Evolutionary conservation across 2,797 vertebrate species (phyloP), one percentile per base, ranked within the genome.

Genomic region (Diglossa cyanea): DNA sequence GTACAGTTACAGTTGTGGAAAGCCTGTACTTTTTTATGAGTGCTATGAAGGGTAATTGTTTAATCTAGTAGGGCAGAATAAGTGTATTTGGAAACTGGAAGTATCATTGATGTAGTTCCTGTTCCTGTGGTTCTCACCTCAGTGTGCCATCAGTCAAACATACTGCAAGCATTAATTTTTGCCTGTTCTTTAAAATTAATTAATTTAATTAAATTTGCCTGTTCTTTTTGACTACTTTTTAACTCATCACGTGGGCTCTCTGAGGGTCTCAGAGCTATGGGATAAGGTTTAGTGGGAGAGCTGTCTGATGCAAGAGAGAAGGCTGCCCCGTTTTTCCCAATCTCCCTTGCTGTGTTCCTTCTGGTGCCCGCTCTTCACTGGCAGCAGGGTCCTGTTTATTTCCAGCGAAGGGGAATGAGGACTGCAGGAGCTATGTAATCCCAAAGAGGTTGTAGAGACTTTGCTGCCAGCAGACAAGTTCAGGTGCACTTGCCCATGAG

Each of bases 301-400:
- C 17, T 39, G 3, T 23, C 39, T 66, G 51, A 23, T 39, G 26
- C 24, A 54, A 60, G 11, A 50, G 40, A 31, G 9, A 53, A 37
- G 6, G 39, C 4, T 4, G 24, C 3, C 11, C 8, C 11, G 23
- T 26, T 48, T 9, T 60, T 66, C n/a, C 18, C 33, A 0, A 2
- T 44, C 2, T 1, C 20, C 23, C 20, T 53, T 57, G 45, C 51
- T 23, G 6, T 2, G 1, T 31, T 66, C 45, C 16, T 58, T 55
- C 23, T 50, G 37, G 4, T 45, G 13, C 63, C 60, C 11, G 0
- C n/a, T 62, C 23, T 48, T 50, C 28, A 8, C 57, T 70, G 62
- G 31, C 70, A 77, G 73, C 44, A 48, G 31, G 20, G 24, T 47
- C 9, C 21, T 0, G 0, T 6, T 3, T 17, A 6, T 70, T 91